phyloP scores from a whole-genome alignment of 1,140 invertebrate genomes.

The Drosophila willistoni region DNA sequence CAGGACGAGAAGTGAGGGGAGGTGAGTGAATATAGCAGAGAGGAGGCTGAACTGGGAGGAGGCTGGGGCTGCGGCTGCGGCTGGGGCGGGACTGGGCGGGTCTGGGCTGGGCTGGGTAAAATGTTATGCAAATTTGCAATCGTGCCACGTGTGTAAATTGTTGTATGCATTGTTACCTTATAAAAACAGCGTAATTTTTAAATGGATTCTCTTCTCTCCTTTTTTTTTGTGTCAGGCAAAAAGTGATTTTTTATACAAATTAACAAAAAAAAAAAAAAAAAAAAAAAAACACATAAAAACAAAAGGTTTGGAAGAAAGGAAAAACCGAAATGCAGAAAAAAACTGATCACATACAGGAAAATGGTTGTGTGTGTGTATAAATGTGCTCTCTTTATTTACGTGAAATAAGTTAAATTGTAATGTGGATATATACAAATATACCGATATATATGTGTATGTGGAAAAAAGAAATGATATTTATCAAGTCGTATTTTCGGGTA shows the following conservation, averaged over 20 bases:
- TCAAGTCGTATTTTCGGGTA: background rate
- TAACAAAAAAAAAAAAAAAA: conserved; percentile 63
- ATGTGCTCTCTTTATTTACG: conserved; percentile 54
- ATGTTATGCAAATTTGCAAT: conserved; percentile 78
- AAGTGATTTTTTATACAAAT: conserved; percentile 81
- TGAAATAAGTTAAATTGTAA: conserved; percentile 32
- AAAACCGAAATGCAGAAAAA: conserved; percentile 12
- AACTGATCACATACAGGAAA: conserved; percentile 14
- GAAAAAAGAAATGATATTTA: background rate
- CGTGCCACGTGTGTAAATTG: conserved; percentile 78
- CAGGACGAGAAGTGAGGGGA: conserved; percentile 20
- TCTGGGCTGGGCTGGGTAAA: conserved; percentile 51
- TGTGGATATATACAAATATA: conserved; percentile 1
- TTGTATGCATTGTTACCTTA: conserved; percentile 80
- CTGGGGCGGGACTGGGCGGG: too few species aligned
- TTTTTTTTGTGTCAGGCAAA: conserved; percentile 46
- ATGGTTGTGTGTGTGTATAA: conserved; percentile 25
- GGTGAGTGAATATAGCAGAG: conserved; percentile 7
- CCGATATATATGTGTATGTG: background rate
- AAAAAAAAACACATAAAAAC: background rate
- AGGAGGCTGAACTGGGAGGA: background rate
- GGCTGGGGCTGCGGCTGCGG: conserved; percentile 2
- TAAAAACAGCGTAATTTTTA: conserved; percentile 80
- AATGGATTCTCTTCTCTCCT: conserved; percentile 63
- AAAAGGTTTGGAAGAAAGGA: conserved; percentile 4